Conservation (phyloP, 1,140 invertebrate species). For the Trichonephila clavipes region DNA sequence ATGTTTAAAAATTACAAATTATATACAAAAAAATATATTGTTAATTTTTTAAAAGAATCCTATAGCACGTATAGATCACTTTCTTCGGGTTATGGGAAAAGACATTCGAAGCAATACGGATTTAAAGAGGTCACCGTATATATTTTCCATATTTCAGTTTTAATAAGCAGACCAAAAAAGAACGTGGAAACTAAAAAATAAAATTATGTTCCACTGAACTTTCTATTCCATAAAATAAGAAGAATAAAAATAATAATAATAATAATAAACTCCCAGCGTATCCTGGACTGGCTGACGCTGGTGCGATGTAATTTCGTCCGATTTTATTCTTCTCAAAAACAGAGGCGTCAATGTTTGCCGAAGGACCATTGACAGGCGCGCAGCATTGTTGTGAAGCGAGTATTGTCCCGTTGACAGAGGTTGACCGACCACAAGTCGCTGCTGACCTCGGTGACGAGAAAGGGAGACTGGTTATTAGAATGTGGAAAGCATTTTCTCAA, state of each 20-base stretch:
- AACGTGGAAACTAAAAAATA: too few relatives aligned
- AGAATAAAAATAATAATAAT: neutral
- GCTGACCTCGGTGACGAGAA: conserved; percentile 58
- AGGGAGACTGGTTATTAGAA: conserved; percentile 62
- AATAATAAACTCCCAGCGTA: neutral
- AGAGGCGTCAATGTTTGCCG: conserved; percentile 27
- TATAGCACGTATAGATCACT: too few relatives aligned
- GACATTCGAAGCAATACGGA: too few relatives aligned
- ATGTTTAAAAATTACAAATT: too few relatives aligned
- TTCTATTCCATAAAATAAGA: neutral
- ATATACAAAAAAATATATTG: too few relatives aligned
- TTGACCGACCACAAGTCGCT: conserved; percentile 51
- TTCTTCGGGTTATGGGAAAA: too few relatives aligned
- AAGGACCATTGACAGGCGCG: neutral
- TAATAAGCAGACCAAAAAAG: too few relatives aligned
- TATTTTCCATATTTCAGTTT: too few relatives aligned
- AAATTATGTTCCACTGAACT: too few relatives aligned
- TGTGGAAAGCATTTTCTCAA: conserved; percentile 11
- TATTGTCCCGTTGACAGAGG: conserved; percentile 63
- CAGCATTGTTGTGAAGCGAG: conserved; percentile 46
- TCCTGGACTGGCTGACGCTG: neutral
- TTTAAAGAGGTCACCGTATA: too few relatives aligned
- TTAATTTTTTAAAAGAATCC: too few relatives aligned
- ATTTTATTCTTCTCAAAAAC: neutral
- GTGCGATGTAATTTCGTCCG: neutral